Evolutionary conservation across 2,113 vertebrate species (phyloP), one percentile per base, ranked within the genome.

Genomic region (Pachypanchax playfairii): DNA sequence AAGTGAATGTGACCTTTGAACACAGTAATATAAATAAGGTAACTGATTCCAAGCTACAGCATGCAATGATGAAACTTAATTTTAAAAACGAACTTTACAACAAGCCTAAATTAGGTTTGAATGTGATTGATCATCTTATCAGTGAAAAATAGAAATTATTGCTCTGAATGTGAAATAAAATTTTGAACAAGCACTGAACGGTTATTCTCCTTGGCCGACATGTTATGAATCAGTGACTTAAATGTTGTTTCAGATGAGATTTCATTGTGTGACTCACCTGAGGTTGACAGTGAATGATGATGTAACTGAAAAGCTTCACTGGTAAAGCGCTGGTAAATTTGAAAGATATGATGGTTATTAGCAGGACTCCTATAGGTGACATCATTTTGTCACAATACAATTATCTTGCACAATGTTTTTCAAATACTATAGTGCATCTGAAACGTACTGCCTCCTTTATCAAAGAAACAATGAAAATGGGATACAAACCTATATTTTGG

Each of bases 271-370:
- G 24, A 91, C 92, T 93, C 89, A 93, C 91, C 77, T 47, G 92
- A 85, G 70, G 92, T 83, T 59, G 92, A 93, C 62, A 91, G 91
- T 15, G 88, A 91, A 44, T 93, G 92, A 87, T 93, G 92, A 86
- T 95, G 55, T 89, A 92, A 81, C 92, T 80, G 91, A 82, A 88
- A 93, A 92, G 57, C 90, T 89, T 90, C 90, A 91, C 60, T 93
- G 93, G 12, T 4, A 6, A 3, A 10, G 13, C 21, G n/a, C n/a
- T n/a, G n/a, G n/a, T n/a, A n/a, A n/a, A 53, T 4, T 15, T 15
- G 29, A 52, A 89, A 50, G 56, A 43, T 26, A 38, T 49, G 28
- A 62, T 61, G 33, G 20, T 6, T 14, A 24, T 63, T 59, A 50
- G 25, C 21, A 41, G 49, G 28, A 28, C 43, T 62, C 44, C 43